Evolutionary conservation across 2,888 invertebrate species (phyloP).

Genomic region (Entomobrya proxima): DNA sequence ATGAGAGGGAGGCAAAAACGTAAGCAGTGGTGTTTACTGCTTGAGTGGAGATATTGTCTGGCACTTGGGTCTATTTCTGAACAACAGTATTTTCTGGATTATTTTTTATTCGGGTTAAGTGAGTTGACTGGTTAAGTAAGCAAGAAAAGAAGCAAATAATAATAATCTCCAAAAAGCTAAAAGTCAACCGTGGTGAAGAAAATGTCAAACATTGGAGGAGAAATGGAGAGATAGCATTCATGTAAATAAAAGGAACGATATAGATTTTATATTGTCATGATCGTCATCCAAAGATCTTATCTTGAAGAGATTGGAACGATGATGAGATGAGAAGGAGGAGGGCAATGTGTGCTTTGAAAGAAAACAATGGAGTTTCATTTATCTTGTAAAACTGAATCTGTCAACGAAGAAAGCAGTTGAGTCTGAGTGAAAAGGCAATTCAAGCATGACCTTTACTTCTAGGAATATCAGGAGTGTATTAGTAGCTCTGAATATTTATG

Average conservation of each 20-base stretch:
- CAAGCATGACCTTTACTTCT: no score
- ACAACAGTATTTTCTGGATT: no score
- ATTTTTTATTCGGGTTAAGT: not conserved
- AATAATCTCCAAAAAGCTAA: no score
- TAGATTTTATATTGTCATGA: not conserved
- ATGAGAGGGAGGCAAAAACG: not conserved
- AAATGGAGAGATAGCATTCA: not conserved
- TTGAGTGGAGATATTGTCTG: no score
- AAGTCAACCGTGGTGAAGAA: no score
- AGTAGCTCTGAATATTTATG: no score
- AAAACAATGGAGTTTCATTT: slow-evolving; percentile 11
- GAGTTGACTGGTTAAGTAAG: not conserved
- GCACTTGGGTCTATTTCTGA: no score
- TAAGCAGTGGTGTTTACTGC: no score
- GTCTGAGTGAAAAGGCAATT: no score
- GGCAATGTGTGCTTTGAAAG: not conserved
- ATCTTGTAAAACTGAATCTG: slow-evolving; percentile 1
- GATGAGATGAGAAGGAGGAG: not conserved
- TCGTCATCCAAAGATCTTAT: not conserved
- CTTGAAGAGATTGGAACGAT: not conserved
- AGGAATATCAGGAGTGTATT: no score
- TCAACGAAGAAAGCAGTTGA: not conserved
- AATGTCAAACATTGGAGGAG: no score
- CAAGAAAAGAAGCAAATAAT: not conserved
- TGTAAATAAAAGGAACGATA: not conserved